phyloP scores from a whole-genome alignment of 2,113 vertebrate genomes.

The Clarias macrocephalus region DNA sequence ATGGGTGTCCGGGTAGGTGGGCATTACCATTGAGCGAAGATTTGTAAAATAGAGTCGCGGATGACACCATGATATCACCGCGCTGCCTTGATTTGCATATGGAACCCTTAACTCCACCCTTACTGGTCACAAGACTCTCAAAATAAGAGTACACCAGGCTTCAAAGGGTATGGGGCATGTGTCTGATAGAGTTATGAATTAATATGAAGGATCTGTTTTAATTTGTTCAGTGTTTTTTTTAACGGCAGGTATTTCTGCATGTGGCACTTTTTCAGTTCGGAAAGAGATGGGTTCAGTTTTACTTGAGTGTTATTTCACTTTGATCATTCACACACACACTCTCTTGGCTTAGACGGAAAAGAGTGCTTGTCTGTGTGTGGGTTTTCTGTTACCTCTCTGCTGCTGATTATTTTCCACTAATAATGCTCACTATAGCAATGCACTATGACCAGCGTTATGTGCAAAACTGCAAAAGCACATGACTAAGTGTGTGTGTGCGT shows the following conservation, averaged over 20 bases:
- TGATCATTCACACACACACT: constrained; percentile 48
- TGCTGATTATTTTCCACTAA: constrained; percentile 39
- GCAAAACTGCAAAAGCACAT: constrained; percentile 42
- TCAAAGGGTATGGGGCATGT: constrained; percentile 49
- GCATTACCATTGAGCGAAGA: neutral
- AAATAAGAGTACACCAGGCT: neutral
- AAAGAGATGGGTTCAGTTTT: constrained; percentile 66
- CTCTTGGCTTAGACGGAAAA: constrained; percentile 10
- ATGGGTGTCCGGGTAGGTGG: neutral
- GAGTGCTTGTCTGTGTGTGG: neutral
- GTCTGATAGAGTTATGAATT: constrained; percentile 48
- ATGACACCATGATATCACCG: constrained; percentile 26
- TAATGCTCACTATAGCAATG: constrained; percentile 52
- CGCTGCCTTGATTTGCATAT: constrained; percentile 38
- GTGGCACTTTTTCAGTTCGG: constrained; percentile 63
- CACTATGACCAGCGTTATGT: constrained; percentile 49
- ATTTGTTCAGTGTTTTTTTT: constrained; percentile 50
- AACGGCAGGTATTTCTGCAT: constrained; percentile 65
- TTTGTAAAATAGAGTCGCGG: neutral
- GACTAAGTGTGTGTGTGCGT: constrained; percentile 26
- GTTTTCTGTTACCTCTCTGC: constrained; percentile 38
- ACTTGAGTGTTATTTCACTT: constrained; percentile 70
- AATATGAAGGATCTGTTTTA: constrained; percentile 55
- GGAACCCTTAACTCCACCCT: neutral
- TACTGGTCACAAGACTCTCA: neutral